Conservation (phyloP, 2,888 invertebrate genomes). For the Phragmatobia fuliginosa region DNA sequence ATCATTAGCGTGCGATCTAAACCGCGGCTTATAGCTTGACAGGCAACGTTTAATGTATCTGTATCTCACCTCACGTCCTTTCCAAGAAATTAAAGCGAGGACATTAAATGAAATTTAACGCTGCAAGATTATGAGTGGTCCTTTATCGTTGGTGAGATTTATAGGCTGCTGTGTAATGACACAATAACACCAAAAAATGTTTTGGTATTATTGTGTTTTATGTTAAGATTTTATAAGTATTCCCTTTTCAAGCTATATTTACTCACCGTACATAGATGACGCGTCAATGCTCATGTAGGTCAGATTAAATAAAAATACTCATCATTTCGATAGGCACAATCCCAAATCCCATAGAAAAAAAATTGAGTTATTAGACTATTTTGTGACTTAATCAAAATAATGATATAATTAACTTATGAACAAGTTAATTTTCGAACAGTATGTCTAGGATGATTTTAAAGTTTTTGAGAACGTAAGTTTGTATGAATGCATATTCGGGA, state of each 20-base stretch:
- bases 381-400: no score
- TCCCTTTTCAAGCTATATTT: not conserved
- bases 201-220: not conserved
- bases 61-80: not conserved
- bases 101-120: conserved; percentile 1
- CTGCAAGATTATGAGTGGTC: not conserved
- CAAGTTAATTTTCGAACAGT: no score
- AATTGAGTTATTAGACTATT: no score
- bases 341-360: no score
- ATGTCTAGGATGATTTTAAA: no score
- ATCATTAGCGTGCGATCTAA: conserved; percentile 2
- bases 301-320: no score
- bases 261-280: not conserved
- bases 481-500: no score
- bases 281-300: not conserved
- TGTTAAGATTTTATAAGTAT: not conserved
- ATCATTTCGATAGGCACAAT: no score
- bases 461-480: no score
- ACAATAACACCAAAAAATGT: no score
- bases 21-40: conserved; percentile 26
- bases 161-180: no score
- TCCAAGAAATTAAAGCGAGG: not conserved
- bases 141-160: not conserved
- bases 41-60: conserved; percentile 27
- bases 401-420: no score